A percentile compares a stretch with the other conserved stretches of the same genome.
Conservation (phyloP, 2,797 vertebrate genomes). For the Periophthalmus magnuspinnatus region DNA sequence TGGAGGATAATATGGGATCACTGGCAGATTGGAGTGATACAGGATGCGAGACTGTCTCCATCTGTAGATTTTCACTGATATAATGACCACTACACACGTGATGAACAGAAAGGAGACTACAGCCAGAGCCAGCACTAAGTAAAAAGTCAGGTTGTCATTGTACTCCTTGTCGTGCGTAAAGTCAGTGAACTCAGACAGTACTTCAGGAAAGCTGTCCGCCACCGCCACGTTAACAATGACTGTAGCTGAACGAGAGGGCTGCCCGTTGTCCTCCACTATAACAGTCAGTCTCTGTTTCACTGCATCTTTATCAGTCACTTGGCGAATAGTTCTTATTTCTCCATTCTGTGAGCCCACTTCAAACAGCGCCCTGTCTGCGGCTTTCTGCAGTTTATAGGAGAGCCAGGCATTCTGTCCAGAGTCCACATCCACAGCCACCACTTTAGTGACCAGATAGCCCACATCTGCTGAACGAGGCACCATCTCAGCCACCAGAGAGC, state of each 20-base stretch:
- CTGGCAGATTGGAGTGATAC: slow-evolving; percentile 39
- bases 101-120: slow-evolving; percentile 66
- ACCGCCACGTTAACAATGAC: slow-evolving; percentile 71
- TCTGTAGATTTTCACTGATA: slow-evolving; percentile 56
- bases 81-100: slow-evolving; percentile 54
- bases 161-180: slow-evolving; percentile 63
- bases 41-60: slow-evolving; percentile 58
- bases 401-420: slow-evolving; percentile 79
- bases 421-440: slow-evolving; percentile 78
- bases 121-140: slow-evolving; percentile 62
- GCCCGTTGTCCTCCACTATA: slow-evolving; percentile 67
- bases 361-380: slow-evolving; percentile 75
- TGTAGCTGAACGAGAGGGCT: slow-evolving; percentile 71
- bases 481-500: slow-evolving; percentile 66
- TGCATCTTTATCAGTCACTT: slow-evolving; percentile 63
- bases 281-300: slow-evolving; percentile 54
- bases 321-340: slow-evolving; percentile 68
- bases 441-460: slow-evolving; percentile 71
- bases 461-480: slow-evolving; percentile 68
- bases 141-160: slow-evolving; percentile 66
- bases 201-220: slow-evolving; percentile 71
- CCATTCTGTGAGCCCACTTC: slow-evolving; percentile 73
- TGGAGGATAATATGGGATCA: slow-evolving; percentile 62
- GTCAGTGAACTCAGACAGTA: slow-evolving; percentile 49
- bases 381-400: slow-evolving; percentile 76